These are phyloP conservation scores for Aphis gossypii DNA, from an alignment of 1,140 invertebrate species.

Conservation along the genomic window DNA sequence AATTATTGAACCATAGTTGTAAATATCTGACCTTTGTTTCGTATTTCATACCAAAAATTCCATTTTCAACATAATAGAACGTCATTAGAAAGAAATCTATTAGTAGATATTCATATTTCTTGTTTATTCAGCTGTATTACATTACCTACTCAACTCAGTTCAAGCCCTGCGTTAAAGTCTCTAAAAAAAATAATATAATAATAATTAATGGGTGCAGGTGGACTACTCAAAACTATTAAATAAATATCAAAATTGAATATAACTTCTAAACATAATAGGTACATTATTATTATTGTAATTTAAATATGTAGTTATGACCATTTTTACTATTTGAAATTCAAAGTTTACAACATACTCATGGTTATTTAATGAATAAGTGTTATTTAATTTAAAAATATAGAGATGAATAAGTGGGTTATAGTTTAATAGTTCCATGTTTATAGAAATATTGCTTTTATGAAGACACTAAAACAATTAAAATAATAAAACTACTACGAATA, in stretches of 20 bases:
- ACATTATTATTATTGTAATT: not conserved
- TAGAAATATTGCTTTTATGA: not conserved
- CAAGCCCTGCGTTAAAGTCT: conserved; percentile 16
- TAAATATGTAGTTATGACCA: not conserved
- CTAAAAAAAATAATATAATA: not conserved
- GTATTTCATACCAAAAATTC: not conserved
- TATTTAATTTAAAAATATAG: not conserved
- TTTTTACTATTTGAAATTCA: not conserved
- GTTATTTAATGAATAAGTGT: not conserved
- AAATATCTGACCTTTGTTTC: not conserved
- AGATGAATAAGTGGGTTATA: not conserved
- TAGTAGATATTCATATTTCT: not conserved
- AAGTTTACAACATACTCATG: not conserved
- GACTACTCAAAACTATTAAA: not conserved
- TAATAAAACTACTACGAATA: not conserved
- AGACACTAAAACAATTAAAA: not conserved
- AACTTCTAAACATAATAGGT: not conserved
- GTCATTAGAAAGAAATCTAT: not conserved
- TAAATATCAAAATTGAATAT: not conserved
- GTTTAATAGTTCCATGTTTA: not conserved
- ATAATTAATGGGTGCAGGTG: not conserved
- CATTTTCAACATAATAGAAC: not conserved
- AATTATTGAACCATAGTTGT: not conserved
- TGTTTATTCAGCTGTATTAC: not conserved
- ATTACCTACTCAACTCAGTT: not conserved